Percentiles rank a stretch among this genome's conserved stretches.
These are phyloP conservation scores for Ectropis grisescens DNA, from an alignment of 1,140 invertebrate species.

Conservation along the genomic window DNA sequence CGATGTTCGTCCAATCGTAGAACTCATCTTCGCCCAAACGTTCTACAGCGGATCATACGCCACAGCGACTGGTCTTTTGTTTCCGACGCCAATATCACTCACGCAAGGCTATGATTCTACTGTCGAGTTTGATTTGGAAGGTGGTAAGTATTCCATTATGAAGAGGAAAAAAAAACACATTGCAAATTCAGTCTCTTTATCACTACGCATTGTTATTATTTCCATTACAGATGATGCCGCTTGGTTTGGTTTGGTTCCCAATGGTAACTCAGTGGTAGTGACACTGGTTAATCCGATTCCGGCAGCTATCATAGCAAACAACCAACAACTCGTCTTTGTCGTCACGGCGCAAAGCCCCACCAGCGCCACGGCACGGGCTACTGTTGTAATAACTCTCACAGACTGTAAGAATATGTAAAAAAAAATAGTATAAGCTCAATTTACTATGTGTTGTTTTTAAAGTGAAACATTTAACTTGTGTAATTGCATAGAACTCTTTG, in stretches of 20 bases:
- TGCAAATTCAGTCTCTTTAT: constrained; percentile 8
- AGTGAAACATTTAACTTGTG: too few relatives aligned
- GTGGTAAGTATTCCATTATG: constrained; percentile 21
- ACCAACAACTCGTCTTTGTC: constrained; percentile 19
- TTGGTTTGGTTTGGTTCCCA: too few relatives aligned
- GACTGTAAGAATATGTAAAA: constrained; percentile 10
- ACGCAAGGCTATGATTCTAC: constrained; percentile 24
- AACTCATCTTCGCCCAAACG: constrained; percentile 19
- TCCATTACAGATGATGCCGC: too few relatives aligned
- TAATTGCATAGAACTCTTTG: too few relatives aligned
- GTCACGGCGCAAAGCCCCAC: constrained; percentile 22
- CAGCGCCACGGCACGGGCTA: constrained; percentile 3
- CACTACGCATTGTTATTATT: constrained; percentile 6
- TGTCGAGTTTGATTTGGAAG: constrained; percentile 27
- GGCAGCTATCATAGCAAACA: constrained; percentile 15
- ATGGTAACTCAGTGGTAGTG: constrained; percentile 5
- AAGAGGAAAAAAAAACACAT: constrained; percentile 9
- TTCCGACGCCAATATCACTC: constrained; percentile 21
- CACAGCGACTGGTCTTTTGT: constrained; percentile 16
- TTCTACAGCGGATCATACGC: constrained; percentile 28
- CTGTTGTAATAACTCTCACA: constrained; percentile 6
- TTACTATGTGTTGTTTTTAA: too few relatives aligned
- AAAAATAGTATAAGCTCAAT: too few relatives aligned
- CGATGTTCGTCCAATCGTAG: background rate
- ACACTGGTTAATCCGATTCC: constrained; percentile 10